Base-by-base conservation (phyloP, 2,888 invertebrate genomes). In the Dorcus parallelipipedus region DNA sequence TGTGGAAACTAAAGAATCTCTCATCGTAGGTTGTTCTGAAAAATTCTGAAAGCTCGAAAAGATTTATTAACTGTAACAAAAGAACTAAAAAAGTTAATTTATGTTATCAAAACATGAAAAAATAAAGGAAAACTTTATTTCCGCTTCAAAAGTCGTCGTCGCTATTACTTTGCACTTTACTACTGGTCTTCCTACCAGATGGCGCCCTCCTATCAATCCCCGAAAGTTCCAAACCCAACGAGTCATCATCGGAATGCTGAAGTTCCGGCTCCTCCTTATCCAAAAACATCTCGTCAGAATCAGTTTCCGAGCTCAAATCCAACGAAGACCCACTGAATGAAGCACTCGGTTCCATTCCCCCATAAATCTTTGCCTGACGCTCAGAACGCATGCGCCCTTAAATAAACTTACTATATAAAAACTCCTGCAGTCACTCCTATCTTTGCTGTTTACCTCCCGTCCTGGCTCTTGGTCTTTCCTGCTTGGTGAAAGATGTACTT, bases 381-480 rank as follows among this genome's bases (percentile, higher is more conserved):
- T 66, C 65, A 9, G 62, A 52, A 33, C 69, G 66, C 51, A 65
- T 67, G 5, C 73, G 69, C 14, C 70, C 73, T 67, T 48, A 5
- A 56, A 56, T 38, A 23, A 10, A 50, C 33, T 52, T 54, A 38
- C 49, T 33, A 14, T 14, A 14, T 1, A 33, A 7, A 33, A 33
- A 33, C 26, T 33, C 1, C 26, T 33, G 6, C 1, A 5, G 1
- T 1, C 1, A 33, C 6, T 14, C 14, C 14, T 6, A 33, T 7
- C 6, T 7, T 33, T 33, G 3, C 26, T 33, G 1, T 33, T 33
- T 60, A 82, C 84, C 83, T 60, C 84, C 84, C 39, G 85, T 85
- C 66, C 84, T 81, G 49, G 84, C 84, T 63, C 84, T 72, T 0
- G 85, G 82, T 47, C 85, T 71, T 9, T 84, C 76, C 48, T 73